These are phyloP conservation scores for Therioaphis trifolii DNA, from an alignment of 2,888 invertebrate species.

Conservation along the genomic window DNA sequence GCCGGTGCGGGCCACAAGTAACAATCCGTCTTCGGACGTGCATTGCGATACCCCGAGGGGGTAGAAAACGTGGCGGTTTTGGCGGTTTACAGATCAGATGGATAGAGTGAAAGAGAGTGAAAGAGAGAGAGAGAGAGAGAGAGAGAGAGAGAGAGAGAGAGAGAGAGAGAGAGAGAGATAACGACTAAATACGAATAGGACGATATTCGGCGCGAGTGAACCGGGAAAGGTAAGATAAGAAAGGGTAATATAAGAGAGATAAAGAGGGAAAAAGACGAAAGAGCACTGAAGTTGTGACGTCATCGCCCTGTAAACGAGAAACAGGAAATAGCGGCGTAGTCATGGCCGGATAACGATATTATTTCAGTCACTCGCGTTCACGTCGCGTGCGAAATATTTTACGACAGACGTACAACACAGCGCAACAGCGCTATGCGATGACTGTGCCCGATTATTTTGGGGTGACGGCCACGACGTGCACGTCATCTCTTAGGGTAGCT, in stretches of 20 bases:
- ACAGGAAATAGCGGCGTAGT: not conserved
- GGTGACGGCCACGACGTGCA: not conserved
- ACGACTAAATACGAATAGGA: no score
- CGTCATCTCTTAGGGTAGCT: not conserved
- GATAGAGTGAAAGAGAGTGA: no score
- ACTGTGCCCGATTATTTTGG: not conserved
- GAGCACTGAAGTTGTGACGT: no score
- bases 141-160: no score
- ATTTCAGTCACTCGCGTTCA: not conserved
- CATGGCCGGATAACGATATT: not conserved
- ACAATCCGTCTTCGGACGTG: not conserved
- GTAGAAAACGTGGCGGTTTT: not conserved
- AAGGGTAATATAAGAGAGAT: no score
- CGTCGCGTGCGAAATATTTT: not conserved
- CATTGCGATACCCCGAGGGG: not conserved
- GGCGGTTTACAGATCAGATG: no score
- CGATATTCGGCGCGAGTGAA: not conserved
- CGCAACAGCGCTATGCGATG: not conserved
- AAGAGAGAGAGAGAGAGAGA: no score
- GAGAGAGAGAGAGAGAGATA: no score
- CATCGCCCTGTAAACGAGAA: no score
- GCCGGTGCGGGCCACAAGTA: not conserved
- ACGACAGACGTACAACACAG: not conserved
- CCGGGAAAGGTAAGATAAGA: not conserved
- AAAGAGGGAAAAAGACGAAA: no score